A percentile compares a stretch with the other conserved stretches of the same genome.
Conservation (phyloP, 2,797 vertebrate species). For the Remorina albescens region DNA sequence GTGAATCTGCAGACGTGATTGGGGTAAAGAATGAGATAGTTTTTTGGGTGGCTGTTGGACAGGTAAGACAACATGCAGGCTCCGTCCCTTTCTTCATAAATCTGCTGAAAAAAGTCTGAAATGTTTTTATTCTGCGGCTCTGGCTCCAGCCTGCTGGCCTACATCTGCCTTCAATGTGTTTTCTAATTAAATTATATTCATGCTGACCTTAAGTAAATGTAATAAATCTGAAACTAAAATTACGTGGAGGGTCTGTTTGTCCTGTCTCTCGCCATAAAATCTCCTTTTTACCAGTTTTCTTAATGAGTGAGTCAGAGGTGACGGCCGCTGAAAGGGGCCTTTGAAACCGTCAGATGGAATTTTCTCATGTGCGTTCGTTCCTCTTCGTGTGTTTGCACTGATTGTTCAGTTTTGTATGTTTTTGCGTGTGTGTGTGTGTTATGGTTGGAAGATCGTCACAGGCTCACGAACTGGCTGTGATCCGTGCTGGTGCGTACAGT, state of each 20-base stretch:
- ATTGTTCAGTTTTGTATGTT: conserved; percentile 72
- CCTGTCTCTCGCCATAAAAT: not conserved
- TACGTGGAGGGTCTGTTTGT: conserved; percentile 8
- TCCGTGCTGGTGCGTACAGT: conserved; percentile 72
- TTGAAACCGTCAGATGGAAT: conserved; percentile 49
- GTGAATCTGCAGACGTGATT: conserved; percentile 10
- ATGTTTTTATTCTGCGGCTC: not conserved
- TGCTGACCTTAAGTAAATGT: not conserved
- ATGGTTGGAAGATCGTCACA: conserved; percentile 65
- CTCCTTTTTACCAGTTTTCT: not conserved
- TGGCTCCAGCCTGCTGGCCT: not conserved
- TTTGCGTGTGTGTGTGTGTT: conserved; percentile 65
- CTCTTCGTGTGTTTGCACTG: conserved; percentile 39
- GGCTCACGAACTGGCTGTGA: conserved; percentile 70
- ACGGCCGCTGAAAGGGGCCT: conserved; percentile 41
- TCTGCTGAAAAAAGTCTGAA: not conserved
- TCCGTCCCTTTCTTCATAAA: not conserved
- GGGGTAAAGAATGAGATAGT: conserved; percentile 9
- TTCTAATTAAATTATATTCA: not conserved
- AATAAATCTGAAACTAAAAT: not conserved
- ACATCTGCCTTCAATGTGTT: not conserved
- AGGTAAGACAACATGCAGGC: conserved; percentile 5
- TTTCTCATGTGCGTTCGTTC: conserved; percentile 47
- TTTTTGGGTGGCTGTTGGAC: conserved; percentile 10
- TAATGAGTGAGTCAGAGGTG: not conserved